Conservation (phyloP, 2,113 vertebrate genomes). For the Heterotilapia buettikoferi region DNA sequence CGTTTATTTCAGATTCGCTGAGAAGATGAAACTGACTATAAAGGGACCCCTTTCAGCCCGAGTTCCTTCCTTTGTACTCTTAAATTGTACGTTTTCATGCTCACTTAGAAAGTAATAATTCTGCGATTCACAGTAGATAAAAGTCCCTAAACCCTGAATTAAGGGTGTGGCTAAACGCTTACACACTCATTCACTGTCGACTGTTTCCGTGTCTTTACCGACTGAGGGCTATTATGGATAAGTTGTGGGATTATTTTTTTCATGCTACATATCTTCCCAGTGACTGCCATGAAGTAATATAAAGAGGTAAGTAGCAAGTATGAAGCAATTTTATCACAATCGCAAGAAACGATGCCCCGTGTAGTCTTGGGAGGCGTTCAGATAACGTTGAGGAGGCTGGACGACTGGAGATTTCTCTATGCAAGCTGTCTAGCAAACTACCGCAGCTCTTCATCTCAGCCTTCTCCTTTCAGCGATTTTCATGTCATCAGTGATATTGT, state of each 20-base stretch:
- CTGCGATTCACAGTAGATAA: neutral
- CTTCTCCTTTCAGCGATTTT: neutral
- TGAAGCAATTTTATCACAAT: neutral
- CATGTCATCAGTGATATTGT: neutral
- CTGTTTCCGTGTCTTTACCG: constrained; percentile 29
- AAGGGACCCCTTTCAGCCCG: neutral
- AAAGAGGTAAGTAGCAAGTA: neutral
- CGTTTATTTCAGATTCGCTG: neutral
- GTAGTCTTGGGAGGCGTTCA: neutral
- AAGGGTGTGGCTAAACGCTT: neutral
- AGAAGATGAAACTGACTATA: neutral
- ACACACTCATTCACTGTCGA: neutral
- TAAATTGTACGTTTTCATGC: neutral
- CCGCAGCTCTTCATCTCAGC: constrained; percentile 3
- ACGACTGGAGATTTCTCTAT: constrained; percentile 31
- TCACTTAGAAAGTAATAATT: neutral
- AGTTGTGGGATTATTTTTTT: neutral
- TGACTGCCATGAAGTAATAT: constrained; percentile 10
- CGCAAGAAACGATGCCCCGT: neutral
- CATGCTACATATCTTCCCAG: neutral
- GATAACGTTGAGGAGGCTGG: neutral
- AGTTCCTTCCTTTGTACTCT: neutral
- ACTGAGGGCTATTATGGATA: constrained; percentile 61
- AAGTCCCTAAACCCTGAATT: neutral
- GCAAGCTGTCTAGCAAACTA: constrained; percentile 35